These are phyloP conservation scores for Antennarius maculatus DNA, from an alignment of 2,797 vertebrate species.

Conservation along the genomic window DNA sequence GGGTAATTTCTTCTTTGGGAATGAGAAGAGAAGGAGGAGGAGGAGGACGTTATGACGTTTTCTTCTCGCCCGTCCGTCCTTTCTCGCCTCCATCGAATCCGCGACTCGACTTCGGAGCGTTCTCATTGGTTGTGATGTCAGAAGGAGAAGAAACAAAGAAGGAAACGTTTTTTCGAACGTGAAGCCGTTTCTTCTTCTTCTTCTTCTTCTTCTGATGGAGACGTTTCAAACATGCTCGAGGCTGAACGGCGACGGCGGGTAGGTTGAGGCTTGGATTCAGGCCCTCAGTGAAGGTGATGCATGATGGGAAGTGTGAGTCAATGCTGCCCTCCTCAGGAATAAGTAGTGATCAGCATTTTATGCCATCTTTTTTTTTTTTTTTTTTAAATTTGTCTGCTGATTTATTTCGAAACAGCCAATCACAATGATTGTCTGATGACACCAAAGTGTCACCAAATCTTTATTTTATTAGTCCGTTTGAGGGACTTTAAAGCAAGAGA, in stretches of 20 bases:
- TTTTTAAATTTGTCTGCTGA: too few species aligned
- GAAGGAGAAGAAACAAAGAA: not conserved
- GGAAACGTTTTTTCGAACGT: not conserved
- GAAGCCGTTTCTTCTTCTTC: not conserved
- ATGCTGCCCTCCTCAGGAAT: slow-evolving; percentile 78
- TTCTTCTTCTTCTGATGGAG: slow-evolving; percentile 1
- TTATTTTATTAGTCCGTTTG: too few species aligned
- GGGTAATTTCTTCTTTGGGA: slow-evolving; percentile 77
- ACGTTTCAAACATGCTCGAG: slow-evolving; percentile 14
- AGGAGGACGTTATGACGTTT: slow-evolving; percentile 41
- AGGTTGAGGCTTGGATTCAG: not conserved
- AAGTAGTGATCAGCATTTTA: not conserved
- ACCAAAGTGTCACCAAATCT: too few species aligned
- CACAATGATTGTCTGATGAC: too few species aligned
- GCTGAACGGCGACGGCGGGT: slow-evolving; percentile 1
- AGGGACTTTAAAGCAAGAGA: too few species aligned
- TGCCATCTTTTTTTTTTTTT: too few species aligned
- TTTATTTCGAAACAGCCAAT: too few species aligned
- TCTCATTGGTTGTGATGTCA: not conserved
- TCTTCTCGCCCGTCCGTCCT: slow-evolving; percentile 22
- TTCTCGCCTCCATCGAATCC: too few species aligned
- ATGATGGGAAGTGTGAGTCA: slow-evolving; percentile 53
- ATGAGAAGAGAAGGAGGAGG: slow-evolving; percentile 15
- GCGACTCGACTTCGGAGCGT: not conserved
- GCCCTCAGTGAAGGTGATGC: slow-evolving; percentile 19